These are phyloP conservation scores for Spinus pinus DNA, from an alignment of 2,797 vertebrate species.

Conservation along the genomic window DNA sequence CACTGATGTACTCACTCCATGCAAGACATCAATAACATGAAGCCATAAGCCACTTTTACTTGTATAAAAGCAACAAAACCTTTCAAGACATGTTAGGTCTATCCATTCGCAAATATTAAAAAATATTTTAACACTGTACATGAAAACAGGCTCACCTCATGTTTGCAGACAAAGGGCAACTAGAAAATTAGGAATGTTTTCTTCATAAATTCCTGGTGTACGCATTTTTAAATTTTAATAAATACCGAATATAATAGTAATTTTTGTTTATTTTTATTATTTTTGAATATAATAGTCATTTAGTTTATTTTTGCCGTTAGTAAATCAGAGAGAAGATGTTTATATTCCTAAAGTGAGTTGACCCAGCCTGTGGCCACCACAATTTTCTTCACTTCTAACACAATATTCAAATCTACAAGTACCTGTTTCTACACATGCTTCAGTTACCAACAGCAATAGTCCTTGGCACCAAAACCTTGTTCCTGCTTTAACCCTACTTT, in stretches of 20 bases:
- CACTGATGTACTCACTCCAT: too few species aligned
- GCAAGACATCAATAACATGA: background rate
- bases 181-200: background rate
- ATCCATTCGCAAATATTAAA: background rate
- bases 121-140: background rate
- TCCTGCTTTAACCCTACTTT: background rate
- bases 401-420: background rate
- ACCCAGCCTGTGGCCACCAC: too few species aligned
- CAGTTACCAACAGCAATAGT: background rate
- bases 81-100: background rate
- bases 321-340: background rate
- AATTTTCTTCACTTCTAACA: background rate
- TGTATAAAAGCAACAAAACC: background rate
- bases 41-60: background rate
- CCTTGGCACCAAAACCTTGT: background rate
- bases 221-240: background rate
- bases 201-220: background rate
- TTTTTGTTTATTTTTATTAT: background rate
- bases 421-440: background rate
- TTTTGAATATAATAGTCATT: too few species aligned
- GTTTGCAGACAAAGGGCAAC: background rate
- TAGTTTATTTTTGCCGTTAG: background rate
- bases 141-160: background rate
- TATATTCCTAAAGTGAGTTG: background rate
- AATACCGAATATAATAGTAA: background rate